Evolutionary conservation across 37 sponge, comb jelly and placozoan genomes (phyloP), one percentile per base, ranked within the genome.

Genomic region (Halisarca cf. caerulea): DNA sequence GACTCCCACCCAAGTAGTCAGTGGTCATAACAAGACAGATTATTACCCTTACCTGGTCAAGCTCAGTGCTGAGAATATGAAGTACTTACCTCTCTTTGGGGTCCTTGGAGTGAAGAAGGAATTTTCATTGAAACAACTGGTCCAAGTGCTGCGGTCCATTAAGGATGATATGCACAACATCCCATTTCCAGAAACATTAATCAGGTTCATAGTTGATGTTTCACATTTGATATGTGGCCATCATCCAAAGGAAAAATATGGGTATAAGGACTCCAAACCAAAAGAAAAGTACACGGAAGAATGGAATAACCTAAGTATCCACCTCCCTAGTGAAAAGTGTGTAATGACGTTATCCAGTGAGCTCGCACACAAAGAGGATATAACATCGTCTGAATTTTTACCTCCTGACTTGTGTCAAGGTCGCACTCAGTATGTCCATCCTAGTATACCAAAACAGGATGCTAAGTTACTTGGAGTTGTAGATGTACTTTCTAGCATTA

Each of bases 261-360:
- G 11, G 6, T 6, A 11, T 14, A 47, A 14, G 51, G 11, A 47
- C 11, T 14, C 11, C 6, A 47, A 47, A 47, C 51, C 11, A 47
- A 14, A 6, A 14, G 11, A 47, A 47, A 11, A 47, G 11, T 6
- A 47, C 51, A 47, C 51, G 6, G 11, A 47, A 11, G 11, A 47
- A 14, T 47, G 51, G 51, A 21, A 40, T 1, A 74, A 43, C 1
- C 44, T 17, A 21, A 15, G 37, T 17, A 41, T 74, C 2, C 84
- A 58, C 44, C 81, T 89, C 1, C 88, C 88, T 33, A 80, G 87
- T 91, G 88, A 87, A 61, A 3, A 84, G 4, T 40, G 78, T 21
- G 32, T 87, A 11, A 87, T 91, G 87, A 23, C 84, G 5, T 77
- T 66, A 23, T 61, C 62, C 9, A 58, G 45, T 41, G 37, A 80